Evolutionary conservation across 2,797 vertebrate species (phyloP).

Genomic region (Catostomus latipinnis): DNA sequence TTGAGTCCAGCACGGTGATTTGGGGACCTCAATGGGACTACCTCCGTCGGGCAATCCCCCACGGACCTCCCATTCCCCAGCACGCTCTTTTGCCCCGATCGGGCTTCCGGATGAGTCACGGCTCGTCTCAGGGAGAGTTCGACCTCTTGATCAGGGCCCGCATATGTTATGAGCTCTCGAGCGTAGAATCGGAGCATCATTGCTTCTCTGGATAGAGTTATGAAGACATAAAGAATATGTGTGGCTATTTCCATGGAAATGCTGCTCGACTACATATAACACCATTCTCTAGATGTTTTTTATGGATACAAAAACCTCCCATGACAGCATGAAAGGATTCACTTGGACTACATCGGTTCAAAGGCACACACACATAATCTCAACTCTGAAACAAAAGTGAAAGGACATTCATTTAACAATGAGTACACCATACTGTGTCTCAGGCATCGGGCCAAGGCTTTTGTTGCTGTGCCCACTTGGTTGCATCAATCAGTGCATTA

Average conservation of each 20-base stretch:
- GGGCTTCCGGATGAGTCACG: no score
- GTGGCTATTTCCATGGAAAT: slow-evolving; percentile 46
- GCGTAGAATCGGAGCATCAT: no score
- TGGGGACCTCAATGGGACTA: no score
- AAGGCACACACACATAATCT: slow-evolving; percentile 34
- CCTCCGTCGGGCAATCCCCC: no score
- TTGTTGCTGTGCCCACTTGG: slow-evolving; percentile 49
- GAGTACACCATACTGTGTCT: slow-evolving; percentile 56
- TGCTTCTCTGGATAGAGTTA: slow-evolving; percentile 25
- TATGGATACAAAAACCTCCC: slow-evolving; percentile 68
- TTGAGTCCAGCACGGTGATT: no score
- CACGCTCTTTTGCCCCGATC: no score
- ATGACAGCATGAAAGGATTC: slow-evolving; percentile 55
- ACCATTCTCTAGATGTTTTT: slow-evolving; percentile 40
- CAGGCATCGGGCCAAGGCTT: slow-evolving; percentile 52
- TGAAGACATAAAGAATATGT: slow-evolving; percentile 45
- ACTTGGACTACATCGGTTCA: slow-evolving; percentile 40
- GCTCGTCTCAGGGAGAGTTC: no score
- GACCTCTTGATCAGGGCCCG: no score
- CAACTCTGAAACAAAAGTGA: slow-evolving; percentile 52
- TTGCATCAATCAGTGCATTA: slow-evolving; percentile 51
- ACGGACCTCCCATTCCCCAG: no score
- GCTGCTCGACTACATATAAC: slow-evolving; percentile 32
- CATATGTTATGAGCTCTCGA: no score
- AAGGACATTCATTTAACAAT: slow-evolving; percentile 56